Base-by-base conservation (phyloP, 2,113 vertebrate species). In the Eleginops maclovinus region DNA sequence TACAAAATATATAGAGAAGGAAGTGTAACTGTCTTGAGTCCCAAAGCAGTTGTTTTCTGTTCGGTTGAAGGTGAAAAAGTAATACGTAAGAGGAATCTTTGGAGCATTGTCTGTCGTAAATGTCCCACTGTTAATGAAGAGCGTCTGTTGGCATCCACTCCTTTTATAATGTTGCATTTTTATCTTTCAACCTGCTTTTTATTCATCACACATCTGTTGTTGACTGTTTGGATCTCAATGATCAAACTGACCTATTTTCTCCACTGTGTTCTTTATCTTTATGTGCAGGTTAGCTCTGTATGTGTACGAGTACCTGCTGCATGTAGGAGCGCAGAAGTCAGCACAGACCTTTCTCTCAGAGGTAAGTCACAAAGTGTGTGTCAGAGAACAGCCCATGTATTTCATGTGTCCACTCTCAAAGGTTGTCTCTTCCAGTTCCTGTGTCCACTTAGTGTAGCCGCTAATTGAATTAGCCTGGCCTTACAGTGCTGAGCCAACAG, bases 261-360 rank as follows among this genome's bases (percentile, higher is more conserved):
- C 66, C n/a, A 10, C 50, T 77, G 53, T 72, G 28, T 85, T 67
- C 55, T 71, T 36, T 84, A 2, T 85, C 46, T 83, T 47, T 73
- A 7, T 68, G 59, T 82, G 49, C 94, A 99, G 98, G 93, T 96
- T 99, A 97, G 98, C 98, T 78, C 96, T 99, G 80, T 99, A 99
- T 22, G 97, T 99, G 83, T 99, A 99, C 82, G 98, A 99, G 89
- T 99, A 99, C 93, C 96, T 99, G 94, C 97, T 99, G 92, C 98
- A 99, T 95, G 97, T 99, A 90, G 98, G 98, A 94, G 98, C 98
- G 72, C 97, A 99, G 96, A 99, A 99, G 95, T 99, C 98, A 40
- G 98, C 98, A 85, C 98, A 99, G 94, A 99, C 98, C 2, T 99
- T 99, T 93, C 96, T 99, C 77, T 99, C 98, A 92, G 98, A 99